phyloP scores from a whole-genome alignment of 2,113 vertebrate genomes.

The Leuciscus idus region DNA sequence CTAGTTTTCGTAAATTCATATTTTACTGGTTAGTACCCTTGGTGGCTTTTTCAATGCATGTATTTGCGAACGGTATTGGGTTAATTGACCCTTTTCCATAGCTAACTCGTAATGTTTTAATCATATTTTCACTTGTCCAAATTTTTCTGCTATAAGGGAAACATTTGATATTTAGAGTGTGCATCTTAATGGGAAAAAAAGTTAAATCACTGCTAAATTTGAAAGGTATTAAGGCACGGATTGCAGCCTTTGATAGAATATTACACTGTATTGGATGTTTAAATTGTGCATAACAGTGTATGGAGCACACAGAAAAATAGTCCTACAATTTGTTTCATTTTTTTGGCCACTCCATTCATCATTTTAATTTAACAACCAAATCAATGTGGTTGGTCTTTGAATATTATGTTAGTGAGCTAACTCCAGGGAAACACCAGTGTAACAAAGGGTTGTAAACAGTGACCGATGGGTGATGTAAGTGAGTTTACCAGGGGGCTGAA shows the following conservation, averaged over 20 bases:
- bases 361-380: neutral
- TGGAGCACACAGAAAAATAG: neutral
- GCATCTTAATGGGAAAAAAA: neutral
- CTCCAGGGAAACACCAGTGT: neutral
- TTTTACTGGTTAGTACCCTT: neutral
- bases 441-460: conserved; percentile 9
- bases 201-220: neutral
- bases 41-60: neutral
- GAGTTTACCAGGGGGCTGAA: neutral
- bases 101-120: conserved; percentile 20
- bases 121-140: conserved; percentile 8
- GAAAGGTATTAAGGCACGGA: neutral
- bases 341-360: neutral
- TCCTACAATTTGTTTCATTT: neutral
- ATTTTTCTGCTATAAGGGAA: neutral
- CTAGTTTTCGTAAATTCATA: neutral
- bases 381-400: neutral
- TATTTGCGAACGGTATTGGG: neutral
- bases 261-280: neutral
- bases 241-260: neutral
- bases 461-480: conserved; percentile 2
- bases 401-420: neutral
- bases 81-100: neutral
- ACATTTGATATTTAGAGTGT: conserved; percentile 9
- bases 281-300: neutral